Conservation (phyloP, 1,140 invertebrate species). For the Drosophila obscura region DNA sequence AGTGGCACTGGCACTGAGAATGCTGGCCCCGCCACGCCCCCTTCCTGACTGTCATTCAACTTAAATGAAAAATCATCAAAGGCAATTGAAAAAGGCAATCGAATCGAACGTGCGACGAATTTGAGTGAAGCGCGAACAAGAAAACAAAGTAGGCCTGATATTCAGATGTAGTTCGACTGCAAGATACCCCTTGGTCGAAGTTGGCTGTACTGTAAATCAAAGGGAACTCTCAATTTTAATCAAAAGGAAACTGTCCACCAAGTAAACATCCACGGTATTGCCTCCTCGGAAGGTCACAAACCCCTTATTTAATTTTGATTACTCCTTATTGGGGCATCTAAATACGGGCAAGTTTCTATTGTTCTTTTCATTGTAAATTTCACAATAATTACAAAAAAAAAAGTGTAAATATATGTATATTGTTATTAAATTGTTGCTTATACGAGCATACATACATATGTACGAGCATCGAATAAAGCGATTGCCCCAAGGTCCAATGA, state of each 20-base stretch:
- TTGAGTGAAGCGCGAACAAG: constrained; percentile 57
- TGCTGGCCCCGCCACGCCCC: not conserved
- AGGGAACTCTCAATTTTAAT: not conserved
- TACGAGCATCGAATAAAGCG: constrained; percentile 29
- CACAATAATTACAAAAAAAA: constrained; percentile 19
- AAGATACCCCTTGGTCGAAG: not conserved
- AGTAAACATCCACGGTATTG: no score
- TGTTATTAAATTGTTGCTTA: constrained; percentile 43
- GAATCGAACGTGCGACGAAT: constrained; percentile 75
- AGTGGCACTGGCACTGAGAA: no score
- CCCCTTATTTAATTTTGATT: no score
- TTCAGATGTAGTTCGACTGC: not conserved
- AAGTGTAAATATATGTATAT: constrained; percentile 21
- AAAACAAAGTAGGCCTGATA: constrained; percentile 43
- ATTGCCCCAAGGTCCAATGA: constrained; percentile 37
- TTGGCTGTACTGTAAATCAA: not conserved
- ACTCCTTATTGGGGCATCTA: constrained; percentile 1
- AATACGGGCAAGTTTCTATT: constrained; percentile 5
- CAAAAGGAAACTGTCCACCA: no score
- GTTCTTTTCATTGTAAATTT: constrained; percentile 23
- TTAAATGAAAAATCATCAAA: constrained; percentile 77
- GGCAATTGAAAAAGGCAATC: constrained; percentile 77
- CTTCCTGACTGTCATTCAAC: constrained; percentile 54
- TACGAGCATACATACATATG: constrained; percentile 38
- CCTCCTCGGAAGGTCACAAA: no score